Base-by-base conservation (phyloP, 2,888 invertebrate species). In the Plebejus argus region DNA sequence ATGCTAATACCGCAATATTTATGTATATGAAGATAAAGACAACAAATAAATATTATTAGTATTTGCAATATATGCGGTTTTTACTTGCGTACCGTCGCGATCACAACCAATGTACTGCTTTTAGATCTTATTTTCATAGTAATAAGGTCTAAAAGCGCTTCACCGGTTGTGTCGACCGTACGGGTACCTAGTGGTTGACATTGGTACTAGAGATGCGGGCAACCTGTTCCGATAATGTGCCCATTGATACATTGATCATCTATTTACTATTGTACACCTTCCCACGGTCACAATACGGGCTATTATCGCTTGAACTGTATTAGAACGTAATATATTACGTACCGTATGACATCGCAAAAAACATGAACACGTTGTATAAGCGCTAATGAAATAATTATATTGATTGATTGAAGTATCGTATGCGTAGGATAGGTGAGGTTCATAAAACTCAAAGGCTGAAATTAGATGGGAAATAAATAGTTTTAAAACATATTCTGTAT, bases 181-280 rank as follows among this genome's bases (percentile, higher is more conserved):
- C n/a, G n/a, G n/a, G n/a, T n/a, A 15, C 66, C 4, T 15, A 66
- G 28, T 66, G 28, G 66, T 66, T 66, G 66, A 66, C 66, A 66
- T 66, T 66, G 66, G 66, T 66, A 66, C 28, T 66, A 66, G 28
- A 66, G 66, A 66, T 66, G 66, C 66, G 66, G 66, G 66, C 7
- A 66, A 66, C 66, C 66, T 18, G 66, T 33, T 66, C 66, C 66
- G 66, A 66, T 66, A 66, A 66, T 66, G 28, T 33, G 15, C 66
- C 1, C 15, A 66, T 66, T 66, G 66, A 15, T 66, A 15, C 5
- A 66, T 66, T 15, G 15, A 66, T 66, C 10, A 61, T 12, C 12
- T 20, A 28, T 61, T 61, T 2, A 45, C 53, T 53, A 18, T 53
- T 18, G 28, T 33, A 15, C 66, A 28, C 18, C 66, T 33, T 66